phyloP scores from a whole-genome alignment of 2,113 vertebrate species.

The Aptenodytes patagonicus region DNA sequence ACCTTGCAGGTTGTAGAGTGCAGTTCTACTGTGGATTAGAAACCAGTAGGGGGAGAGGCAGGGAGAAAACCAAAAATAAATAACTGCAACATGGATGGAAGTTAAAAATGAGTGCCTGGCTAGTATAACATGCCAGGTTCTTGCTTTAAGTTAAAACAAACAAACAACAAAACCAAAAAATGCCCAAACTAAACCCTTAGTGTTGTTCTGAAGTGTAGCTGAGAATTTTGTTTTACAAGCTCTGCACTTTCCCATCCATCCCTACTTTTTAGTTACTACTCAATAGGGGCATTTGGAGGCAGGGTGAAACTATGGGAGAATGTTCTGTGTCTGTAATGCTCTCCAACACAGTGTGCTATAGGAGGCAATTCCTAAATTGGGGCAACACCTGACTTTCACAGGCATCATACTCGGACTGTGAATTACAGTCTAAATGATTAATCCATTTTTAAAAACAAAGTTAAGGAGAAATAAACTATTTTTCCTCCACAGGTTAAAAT shows the following conservation, averaged over 20 bases:
- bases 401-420: neutral
- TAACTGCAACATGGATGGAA: neutral
- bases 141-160: neutral
- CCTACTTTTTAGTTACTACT: neutral
- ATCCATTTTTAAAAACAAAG: neutral
- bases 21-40: neutral
- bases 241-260: neutral
- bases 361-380: neutral
- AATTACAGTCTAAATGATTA: neutral
- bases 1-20: neutral
- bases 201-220: neutral
- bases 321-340: neutral
- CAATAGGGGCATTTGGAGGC: neutral
- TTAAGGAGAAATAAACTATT: neutral
- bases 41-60: rapidly evolving
- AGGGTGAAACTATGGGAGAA: neutral
- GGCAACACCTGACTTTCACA: neutral
- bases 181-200: neutral
- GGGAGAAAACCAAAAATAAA: neutral
- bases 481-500: neutral
- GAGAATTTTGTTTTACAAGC: neutral
- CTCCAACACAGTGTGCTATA: neutral
- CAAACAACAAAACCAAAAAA: neutral
- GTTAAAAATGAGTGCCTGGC: neutral
- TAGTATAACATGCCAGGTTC: neutral